phyloP scores from a whole-genome alignment of 2,797 vertebrate species.

The Enteromius radiatus region DNA sequence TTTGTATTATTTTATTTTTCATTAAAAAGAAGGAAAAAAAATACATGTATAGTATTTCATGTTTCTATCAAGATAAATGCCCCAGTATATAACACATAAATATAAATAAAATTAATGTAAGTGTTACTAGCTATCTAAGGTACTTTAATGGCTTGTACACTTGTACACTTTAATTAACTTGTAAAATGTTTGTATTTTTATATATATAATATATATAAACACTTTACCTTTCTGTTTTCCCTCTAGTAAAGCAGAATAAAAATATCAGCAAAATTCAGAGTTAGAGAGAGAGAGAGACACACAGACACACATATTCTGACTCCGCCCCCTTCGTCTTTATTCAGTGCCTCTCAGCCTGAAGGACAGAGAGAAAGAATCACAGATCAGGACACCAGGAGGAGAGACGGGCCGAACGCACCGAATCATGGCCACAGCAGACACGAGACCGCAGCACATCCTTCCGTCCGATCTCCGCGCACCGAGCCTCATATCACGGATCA shows the following conservation, averaged over 20 bases:
- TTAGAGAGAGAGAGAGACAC: not conserved
- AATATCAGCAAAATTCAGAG: not conserved
- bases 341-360: slow-evolving; percentile 27
- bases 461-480: slow-evolving; percentile 54
- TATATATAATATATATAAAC: not conserved
- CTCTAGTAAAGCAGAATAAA: not conserved
- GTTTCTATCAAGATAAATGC: not conserved
- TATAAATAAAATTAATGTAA: not conserved
- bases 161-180: no score
- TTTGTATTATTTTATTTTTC: no score
- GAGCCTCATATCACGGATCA: slow-evolving; percentile 69
- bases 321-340: slow-evolving; percentile 34
- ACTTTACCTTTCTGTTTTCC: not conserved
- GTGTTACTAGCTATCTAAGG: no score
- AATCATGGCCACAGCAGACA: slow-evolving; percentile 41
- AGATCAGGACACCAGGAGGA: slow-evolving; percentile 35
- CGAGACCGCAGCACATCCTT: slow-evolving; percentile 49
- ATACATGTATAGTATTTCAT: not conserved
- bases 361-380: slow-evolving; percentile 27
- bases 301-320: not conserved
- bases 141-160: no score
- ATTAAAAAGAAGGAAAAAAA: no score
- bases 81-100: not conserved
- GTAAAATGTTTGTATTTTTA: no score
- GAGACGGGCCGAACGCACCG: slow-evolving; percentile 30